Evolutionary conservation across 1,140 invertebrate genomes (phyloP).

Genomic region (Bombus turneri): DNA sequence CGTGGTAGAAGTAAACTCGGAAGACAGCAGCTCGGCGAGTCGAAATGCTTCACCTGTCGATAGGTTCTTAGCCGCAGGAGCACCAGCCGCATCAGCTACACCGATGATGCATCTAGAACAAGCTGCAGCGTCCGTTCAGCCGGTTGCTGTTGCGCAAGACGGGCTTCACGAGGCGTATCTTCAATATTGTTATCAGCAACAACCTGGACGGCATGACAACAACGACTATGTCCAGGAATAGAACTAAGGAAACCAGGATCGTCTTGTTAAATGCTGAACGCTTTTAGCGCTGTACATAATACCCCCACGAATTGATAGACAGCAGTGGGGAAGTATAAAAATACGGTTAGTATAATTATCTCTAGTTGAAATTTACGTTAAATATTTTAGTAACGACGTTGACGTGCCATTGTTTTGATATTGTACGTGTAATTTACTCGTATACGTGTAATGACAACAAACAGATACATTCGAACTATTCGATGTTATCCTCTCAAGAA

Average conservation of each 20-base stretch:
- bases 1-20: background rate
- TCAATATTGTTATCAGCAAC: constrained; percentile 52
- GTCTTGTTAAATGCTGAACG: accelerated
- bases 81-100: background rate
- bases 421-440: no score
- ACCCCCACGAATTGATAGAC: accelerated
- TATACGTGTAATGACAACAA: no score
- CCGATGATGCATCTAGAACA: background rate
- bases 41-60: background rate
- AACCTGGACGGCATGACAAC: constrained; percentile 36
- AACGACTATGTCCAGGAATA: constrained; percentile 18
- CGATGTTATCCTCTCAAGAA: accelerated
- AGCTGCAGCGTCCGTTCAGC: background rate
- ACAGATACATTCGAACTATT: accelerated
- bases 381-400: no score
- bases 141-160: background rate
- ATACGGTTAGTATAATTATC: no score
- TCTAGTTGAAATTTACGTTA: no score
- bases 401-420: no score
- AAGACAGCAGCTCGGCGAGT: background rate
- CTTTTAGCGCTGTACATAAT: accelerated
- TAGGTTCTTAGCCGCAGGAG: accelerated
- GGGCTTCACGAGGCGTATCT: constrained; percentile 63
- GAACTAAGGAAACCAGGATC: accelerated
- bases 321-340: accelerated